These are phyloP conservation scores for Australoheros facetus DNA, from an alignment of 2,797 vertebrate species.

Conservation along the genomic window DNA sequence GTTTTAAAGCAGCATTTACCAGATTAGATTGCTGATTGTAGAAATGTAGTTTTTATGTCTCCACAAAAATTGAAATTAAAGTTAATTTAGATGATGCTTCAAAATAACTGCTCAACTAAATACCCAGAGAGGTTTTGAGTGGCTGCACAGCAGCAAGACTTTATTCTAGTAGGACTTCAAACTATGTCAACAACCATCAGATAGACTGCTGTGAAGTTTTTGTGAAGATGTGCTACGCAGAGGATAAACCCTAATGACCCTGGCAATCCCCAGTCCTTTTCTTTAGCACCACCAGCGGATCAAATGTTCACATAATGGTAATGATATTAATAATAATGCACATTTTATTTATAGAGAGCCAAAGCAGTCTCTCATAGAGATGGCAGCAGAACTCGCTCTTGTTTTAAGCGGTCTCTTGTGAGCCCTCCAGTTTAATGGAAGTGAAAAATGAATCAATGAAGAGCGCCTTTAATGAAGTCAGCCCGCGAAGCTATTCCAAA, in stretches of 20 bases:
- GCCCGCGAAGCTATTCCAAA: background rate
- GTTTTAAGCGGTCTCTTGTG: slow-evolving; percentile 9
- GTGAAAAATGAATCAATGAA: slow-evolving; percentile 14
- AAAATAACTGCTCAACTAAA: background rate
- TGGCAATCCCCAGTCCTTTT: background rate
- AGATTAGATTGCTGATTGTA: background rate
- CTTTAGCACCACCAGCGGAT: background rate
- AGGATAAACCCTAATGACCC: background rate
- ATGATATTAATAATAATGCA: background rate
- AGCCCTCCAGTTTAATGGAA: slow-evolving; percentile 6
- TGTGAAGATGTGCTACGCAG: background rate
- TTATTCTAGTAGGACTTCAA: background rate
- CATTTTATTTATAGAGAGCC: background rate
- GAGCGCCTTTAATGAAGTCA: background rate
- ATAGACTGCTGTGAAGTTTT: background rate
- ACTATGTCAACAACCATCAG: background rate
- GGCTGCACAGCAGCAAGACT: background rate
- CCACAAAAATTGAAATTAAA: background rate
- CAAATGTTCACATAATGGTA: background rate
- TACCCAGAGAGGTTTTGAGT: background rate
- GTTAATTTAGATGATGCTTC: background rate
- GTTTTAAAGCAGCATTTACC: background rate
- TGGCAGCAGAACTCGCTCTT: background rate
- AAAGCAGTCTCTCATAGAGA: background rate
- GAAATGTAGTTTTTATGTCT: slow-evolving; percentile 3